Evolutionary conservation across 2,113 vertebrate species (phyloP), one percentile per base, ranked within the genome.

Genomic region (Salvator merianae): DNA sequence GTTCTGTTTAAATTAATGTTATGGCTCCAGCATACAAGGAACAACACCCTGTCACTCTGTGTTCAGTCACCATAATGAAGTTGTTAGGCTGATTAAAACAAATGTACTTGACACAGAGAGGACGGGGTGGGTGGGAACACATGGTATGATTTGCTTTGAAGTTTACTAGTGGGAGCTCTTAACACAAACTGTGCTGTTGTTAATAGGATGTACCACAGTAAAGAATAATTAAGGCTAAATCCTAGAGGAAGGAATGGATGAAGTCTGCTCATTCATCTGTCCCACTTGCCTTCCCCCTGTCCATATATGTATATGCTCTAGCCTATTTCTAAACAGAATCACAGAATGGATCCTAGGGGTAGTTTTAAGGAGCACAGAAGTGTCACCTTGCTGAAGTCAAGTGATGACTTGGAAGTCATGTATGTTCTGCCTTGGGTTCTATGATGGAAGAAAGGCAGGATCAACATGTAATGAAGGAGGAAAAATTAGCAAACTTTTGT

Each of bases 171-270:
- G 91, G 88, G 90, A 90, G 75, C 86, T 88, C 77, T 74, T 71
- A 40, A 32, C 3, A 1, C 38, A 28, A 69, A 59, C 66, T n/a
- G 70, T 91, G 88, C 55, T 63, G 72, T 84, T 84, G 78, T 74
- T 91, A 88, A 83, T 83, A 82, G 81, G 80, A 91, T 81, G 28
- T 85, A 85, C 71, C 53, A 30, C 20, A 78, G 87, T 66, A 91
- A 84, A 76, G 72, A 85, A 81, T 86, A 85, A 90, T 93, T 90
- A 92, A 94, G 13, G 50, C 62, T 55, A 88, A 87, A 89, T 83
- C 81, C 82, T 83, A 40, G 6, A 5, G 6, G 66, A 85, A 55
- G 59, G 68, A 70, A 9, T 86, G 53, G 73, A 4, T 24, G 62
- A 32, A 18, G 30, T 8, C 30, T 32, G 30, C 34, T 69, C 68